phyloP scores from a whole-genome alignment of 2,113 vertebrate species.

The Clarias batrachus region DNA sequence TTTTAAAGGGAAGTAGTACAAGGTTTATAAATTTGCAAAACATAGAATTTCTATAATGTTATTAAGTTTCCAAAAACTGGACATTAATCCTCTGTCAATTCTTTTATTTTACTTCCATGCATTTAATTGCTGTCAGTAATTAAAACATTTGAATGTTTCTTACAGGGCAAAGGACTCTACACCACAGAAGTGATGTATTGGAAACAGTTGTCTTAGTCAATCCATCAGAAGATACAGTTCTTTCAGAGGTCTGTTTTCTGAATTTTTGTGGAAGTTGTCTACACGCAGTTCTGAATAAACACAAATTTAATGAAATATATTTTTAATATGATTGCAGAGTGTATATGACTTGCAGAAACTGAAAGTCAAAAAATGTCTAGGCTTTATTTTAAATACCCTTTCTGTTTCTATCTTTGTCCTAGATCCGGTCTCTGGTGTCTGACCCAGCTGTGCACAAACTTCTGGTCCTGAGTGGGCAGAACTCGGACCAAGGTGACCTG shows the following conservation, averaged over 20 bases:
- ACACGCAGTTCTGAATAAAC: background rate
- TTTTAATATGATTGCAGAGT: background rate
- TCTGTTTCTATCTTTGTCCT: conserved; percentile 51
- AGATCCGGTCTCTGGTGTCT: conserved; percentile 87
- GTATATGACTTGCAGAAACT: conserved; percentile 8
- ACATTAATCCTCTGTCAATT: background rate
- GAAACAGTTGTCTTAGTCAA: conserved; percentile 93
- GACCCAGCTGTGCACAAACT: conserved; percentile 88
- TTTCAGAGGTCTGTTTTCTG: conserved; percentile 79
- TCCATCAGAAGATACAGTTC: conserved; percentile 81
- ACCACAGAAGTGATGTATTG: conserved; percentile 87
- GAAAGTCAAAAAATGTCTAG: conserved; percentile 6
- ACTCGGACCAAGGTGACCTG: conserved; percentile 88
- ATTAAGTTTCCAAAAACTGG: background rate
- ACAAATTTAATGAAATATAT: conserved; percentile 16
- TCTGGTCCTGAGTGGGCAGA: conserved; percentile 90
- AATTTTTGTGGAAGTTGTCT: background rate
- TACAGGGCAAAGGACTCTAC: conserved; percentile 92
- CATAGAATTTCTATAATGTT: background rate
- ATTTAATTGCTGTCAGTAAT: background rate
- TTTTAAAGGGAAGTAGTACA: background rate
- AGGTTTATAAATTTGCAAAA: background rate
- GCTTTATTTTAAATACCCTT: conserved; percentile 43
- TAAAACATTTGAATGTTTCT: conserved; percentile 49
- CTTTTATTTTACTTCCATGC: background rate